phyloP scores from a whole-genome alignment of 2,113 vertebrate species.

The Ochotona curzoniae region DNA sequence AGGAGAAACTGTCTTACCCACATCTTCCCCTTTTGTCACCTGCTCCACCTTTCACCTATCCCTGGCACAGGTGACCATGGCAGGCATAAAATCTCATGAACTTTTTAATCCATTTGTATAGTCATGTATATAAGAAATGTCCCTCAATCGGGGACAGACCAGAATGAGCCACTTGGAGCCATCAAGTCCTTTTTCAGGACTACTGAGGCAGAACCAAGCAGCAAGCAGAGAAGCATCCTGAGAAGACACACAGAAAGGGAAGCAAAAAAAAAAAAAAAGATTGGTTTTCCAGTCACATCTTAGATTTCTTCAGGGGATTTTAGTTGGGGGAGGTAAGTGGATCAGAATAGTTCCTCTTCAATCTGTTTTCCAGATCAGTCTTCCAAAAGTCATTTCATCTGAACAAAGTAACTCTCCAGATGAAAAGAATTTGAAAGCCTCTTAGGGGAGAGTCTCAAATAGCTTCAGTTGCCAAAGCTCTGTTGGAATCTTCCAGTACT shows the following conservation, averaged over 20 bases:
- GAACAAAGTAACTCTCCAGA: constrained; percentile 4
- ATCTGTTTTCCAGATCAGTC: constrained; percentile 4
- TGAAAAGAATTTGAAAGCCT: constrained; percentile 7
- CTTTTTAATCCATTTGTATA: background rate
- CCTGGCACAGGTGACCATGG: background rate
- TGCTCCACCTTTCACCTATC: background rate
- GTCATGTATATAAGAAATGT: background rate
- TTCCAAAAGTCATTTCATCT: constrained; percentile 26
- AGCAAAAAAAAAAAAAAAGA: background rate
- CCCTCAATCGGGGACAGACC: background rate
- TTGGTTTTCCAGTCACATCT: background rate
- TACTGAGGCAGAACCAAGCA: background rate
- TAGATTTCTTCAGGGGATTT: background rate
- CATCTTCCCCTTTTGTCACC: background rate
- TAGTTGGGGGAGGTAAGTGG: background rate
- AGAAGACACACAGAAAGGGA: background rate
- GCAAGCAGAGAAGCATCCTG: background rate
- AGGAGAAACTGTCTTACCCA: background rate
- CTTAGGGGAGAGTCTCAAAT: background rate
- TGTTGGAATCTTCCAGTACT: background rate
- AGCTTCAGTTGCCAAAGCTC: background rate
- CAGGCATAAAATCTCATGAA: background rate
- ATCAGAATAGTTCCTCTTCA: background rate
- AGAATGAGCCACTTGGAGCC: no score
- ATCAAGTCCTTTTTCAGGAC: background rate